Evolutionary conservation across 2,113 vertebrate genomes (phyloP), one percentile per base, ranked within the genome.

Genomic region (Manacus vitellinus): DNA sequence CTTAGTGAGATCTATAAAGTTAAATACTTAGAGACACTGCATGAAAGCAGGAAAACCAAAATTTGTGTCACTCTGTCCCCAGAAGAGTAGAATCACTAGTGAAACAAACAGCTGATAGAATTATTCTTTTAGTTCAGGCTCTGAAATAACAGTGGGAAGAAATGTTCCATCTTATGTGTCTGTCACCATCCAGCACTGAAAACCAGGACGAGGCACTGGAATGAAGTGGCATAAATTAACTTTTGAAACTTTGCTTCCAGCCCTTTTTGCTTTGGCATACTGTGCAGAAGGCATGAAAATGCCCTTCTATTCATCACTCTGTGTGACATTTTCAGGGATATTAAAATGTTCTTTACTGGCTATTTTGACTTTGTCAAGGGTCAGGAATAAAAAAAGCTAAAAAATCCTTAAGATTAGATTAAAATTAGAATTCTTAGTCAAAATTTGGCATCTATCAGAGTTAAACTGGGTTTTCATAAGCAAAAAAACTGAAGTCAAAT

Each of bases 181-280:
- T 65, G 14, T 74, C 78, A 67, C 44, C 44, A 28, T 41, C 78
- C 59, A 63, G 79, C 43, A 75, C 33, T 30, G 55, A 44, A 80
- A 76, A 95, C 28, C 28, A 54, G 65, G 65, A 68, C 66, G 47
- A 95, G 78, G n/a, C 84, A 74, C 28, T 77, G 67, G 31, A 85
- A 81, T 41, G 41, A 84, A 92, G 56, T 81, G 18, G 25, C 43
- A 81, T 44, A 59, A 44, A 85, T 96, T 74, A 92, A 96, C 94
- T 97, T 97, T 71, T 78, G 68, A 62, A 92, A 97, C 44, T 94
- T 62, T 77, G 39, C 71, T 96, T 90, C 84, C 68, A 77, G 81
- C 54, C 20, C 44, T 92, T 84, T 79, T 84, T 54, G 62, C 62
- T 86, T 25, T 51, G 83, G 79, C 44, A 47, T 23, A 44, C 55